Conservation (phyloP, 1,140 invertebrate species). For the Potamilus streckersoni region DNA sequence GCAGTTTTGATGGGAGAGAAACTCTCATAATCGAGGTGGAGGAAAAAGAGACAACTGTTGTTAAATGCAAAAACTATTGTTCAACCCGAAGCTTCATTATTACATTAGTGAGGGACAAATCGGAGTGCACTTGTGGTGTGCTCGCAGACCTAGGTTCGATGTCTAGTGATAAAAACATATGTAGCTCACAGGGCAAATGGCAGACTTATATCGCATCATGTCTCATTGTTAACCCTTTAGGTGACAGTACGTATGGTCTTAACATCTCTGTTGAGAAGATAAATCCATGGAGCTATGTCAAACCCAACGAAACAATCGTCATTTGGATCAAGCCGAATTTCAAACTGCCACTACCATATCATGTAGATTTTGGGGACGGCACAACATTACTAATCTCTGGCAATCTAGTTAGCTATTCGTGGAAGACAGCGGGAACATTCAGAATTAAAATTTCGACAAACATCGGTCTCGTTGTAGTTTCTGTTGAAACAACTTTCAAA, state of each 20-base stretch:
- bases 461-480: conserved; percentile 38
- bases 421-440: conserved; percentile 43
- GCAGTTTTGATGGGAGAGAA: too few relatives aligned
- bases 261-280: conserved; percentile 18
- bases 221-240: conserved; percentile 2
- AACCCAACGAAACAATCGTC: conserved; percentile 50
- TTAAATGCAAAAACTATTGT: too few relatives aligned
- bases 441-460: conserved; percentile 45
- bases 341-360: conserved; percentile 33
- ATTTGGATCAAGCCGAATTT: conserved; percentile 41
- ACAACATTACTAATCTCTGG: conserved; percentile 28
- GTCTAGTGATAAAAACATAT: neutral
- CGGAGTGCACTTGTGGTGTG: conserved; percentile 8
- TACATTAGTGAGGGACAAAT: too few relatives aligned
- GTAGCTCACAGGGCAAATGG: conserved; percentile 7
- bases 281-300: conserved; percentile 41
- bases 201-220: conserved; percentile 23
- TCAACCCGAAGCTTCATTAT: too few relatives aligned
- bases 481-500: conserved; percentile 19
- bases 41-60: too few relatives aligned
- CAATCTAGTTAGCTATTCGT: conserved; percentile 48
- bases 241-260: conserved; percentile 26
- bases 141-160: neutral
- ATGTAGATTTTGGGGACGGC: conserved; percentile 58
- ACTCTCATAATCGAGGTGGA: too few relatives aligned